Conservation (phyloP, 2,113 vertebrate genomes). For the Archocentrus centrarchus region DNA sequence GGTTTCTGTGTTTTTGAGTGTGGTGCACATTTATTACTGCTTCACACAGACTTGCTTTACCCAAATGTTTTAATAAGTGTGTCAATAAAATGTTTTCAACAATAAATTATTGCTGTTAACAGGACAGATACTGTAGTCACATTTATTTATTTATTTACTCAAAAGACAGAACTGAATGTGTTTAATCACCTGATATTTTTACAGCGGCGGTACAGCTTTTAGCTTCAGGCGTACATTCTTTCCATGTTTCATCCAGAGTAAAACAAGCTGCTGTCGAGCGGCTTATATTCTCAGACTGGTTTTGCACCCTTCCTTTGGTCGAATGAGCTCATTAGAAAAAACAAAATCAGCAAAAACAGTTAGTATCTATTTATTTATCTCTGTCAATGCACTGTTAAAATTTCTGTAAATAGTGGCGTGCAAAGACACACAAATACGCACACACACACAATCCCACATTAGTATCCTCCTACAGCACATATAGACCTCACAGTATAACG, state of each 20-base stretch:
- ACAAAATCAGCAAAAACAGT: not conserved
- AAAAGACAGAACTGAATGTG: not conserved
- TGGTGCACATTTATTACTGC: not conserved
- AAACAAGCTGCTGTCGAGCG: not conserved
- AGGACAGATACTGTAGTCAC: not conserved
- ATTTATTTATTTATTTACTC: not conserved
- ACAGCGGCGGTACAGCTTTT: not conserved
- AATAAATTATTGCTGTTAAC: not conserved
- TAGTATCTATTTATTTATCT: constrained; percentile 10
- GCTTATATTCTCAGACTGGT: not conserved
- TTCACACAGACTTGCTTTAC: not conserved
- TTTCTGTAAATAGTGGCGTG: not conserved
- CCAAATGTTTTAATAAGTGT: not conserved
- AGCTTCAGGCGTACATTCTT: not conserved
- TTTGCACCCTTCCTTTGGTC: not conserved
- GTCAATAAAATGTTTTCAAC: not conserved
- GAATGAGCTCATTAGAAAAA: constrained; percentile 12
- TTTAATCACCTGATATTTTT: not conserved
- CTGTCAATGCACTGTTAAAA: constrained; percentile 4
- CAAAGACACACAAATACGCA: not conserved
- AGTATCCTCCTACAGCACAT: constrained; percentile 23
- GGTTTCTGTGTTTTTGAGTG: not conserved
- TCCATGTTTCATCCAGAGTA: not conserved
- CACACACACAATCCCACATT: not conserved
- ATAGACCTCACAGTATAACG: constrained; percentile 11